Conservation (phyloP, 2,888 invertebrate species). For the Cataglyphis albicans region DNA sequence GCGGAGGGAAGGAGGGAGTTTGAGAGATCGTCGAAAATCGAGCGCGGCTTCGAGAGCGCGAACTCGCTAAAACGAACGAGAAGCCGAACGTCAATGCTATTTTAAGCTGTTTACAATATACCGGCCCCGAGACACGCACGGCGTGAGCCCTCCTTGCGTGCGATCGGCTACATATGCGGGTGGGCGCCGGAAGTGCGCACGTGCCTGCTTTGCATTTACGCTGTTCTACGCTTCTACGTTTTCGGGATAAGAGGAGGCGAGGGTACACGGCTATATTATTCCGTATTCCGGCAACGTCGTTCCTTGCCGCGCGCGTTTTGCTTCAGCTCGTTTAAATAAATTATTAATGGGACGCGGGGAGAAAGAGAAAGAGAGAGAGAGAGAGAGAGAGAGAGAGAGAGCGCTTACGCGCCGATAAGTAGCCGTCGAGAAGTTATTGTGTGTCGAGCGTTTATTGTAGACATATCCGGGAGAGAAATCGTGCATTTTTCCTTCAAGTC, state of each 20-base stretch:
- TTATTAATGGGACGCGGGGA: slow-evolving; percentile 35
- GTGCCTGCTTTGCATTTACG: slow-evolving; percentile 41
- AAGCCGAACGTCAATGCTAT: slow-evolving; percentile 52
- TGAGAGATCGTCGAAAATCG: slow-evolving; percentile 17
- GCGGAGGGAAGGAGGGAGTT: neutral
- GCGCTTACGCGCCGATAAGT: neutral
- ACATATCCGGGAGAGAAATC: slow-evolving; percentile 23
- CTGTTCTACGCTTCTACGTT: neutral
- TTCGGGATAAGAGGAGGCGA: neutral
- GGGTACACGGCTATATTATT: slow-evolving; percentile 18
- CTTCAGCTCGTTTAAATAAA: slow-evolving; percentile 40
- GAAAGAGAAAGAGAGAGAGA: too few relatives aligned
- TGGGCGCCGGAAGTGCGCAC: slow-evolving; percentile 49
- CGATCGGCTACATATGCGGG: slow-evolving; percentile 21
- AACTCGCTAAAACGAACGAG: slow-evolving; percentile 4
- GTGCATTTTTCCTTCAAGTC: slow-evolving; percentile 18
- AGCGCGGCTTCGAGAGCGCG: neutral
- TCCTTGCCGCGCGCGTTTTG: slow-evolving; percentile 18
- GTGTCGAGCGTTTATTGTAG: slow-evolving; percentile 19
- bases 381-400: too few relatives aligned
- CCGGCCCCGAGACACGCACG: slow-evolving; percentile 3
- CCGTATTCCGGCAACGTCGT: slow-evolving; percentile 37
- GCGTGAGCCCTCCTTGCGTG: neutral
- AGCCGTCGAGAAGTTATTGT: slow-evolving; percentile 31
- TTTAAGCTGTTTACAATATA: slow-evolving; percentile 56